Evolutionary conservation across 2,888 invertebrate genomes (phyloP).

Genomic region (Eupithecia centaureata): DNA sequence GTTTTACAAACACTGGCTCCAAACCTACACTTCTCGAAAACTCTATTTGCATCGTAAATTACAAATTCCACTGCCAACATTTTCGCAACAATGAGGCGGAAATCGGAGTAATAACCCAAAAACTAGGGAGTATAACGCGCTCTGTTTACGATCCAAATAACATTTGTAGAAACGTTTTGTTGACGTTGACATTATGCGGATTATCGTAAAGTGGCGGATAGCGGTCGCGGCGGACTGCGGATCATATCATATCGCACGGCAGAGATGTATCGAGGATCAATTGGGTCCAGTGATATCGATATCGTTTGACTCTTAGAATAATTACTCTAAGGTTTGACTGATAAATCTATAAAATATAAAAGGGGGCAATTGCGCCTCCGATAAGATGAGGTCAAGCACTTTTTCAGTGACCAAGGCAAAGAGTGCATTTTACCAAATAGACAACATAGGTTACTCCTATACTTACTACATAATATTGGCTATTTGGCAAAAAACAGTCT

Average conservation of each 20-base stretch:
- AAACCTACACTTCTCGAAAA: slow-evolving; percentile 4
- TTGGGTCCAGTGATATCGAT: neutral
- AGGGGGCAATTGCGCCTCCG: neutral
- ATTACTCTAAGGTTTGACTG: too few species aligned
- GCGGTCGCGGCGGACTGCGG: slow-evolving; percentile 42
- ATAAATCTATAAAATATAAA: neutral
- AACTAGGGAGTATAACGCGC: slow-evolving; percentile 29
- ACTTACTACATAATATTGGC: too few species aligned
- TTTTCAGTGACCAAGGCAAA: neutral
- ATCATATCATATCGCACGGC: slow-evolving; percentile 39
- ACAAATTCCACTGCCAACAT: slow-evolving; percentile 10
- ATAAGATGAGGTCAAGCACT: neutral
- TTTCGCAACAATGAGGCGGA: slow-evolving; percentile 33
- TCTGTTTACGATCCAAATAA: slow-evolving; percentile 35
- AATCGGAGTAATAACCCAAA: slow-evolving; percentile 35
- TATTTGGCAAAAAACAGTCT: too few species aligned
- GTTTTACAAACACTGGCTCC: slow-evolving; percentile 8
- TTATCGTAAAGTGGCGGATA: slow-evolving; percentile 48
- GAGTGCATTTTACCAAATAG: neutral
- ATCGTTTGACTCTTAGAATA: too few species aligned
- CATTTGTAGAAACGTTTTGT: slow-evolving; percentile 50
- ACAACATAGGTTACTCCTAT: neutral
- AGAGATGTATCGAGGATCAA: slow-evolving; percentile 32
- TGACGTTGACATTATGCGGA: slow-evolving; percentile 56
- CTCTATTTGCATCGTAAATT: slow-evolving; percentile 22